Conservation (phyloP, 2,888 invertebrate genomes). For the Netelia fuscicornis region DNA sequence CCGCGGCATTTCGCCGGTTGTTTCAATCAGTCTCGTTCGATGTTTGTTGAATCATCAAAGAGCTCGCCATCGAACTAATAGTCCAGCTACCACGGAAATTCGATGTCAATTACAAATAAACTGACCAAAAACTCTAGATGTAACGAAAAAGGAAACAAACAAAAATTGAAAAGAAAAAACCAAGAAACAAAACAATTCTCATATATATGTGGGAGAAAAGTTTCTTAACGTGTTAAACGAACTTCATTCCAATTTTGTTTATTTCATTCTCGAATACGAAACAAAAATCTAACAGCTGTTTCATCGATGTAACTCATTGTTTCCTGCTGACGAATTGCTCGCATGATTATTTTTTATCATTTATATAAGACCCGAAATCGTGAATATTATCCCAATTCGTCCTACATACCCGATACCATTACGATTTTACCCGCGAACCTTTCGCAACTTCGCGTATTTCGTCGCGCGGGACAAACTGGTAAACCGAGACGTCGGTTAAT, state of each 20-base stretch:
- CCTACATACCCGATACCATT: too few relatives aligned
- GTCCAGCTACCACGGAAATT: background rate
- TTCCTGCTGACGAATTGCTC: too few relatives aligned
- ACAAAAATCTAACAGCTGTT: background rate
- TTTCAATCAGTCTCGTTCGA: slow-evolving; percentile 19
- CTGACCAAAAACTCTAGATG: background rate
- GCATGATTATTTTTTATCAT: too few relatives aligned
- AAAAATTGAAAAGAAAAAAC: background rate
- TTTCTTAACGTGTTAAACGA: background rate
- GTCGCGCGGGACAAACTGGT: too few relatives aligned
- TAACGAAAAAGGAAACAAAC: background rate
- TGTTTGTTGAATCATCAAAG: slow-evolving; percentile 31
- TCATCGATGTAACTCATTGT: too few relatives aligned
- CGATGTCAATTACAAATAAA: slow-evolving; percentile 1
- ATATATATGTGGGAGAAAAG: background rate
- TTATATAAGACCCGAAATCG: too few relatives aligned
- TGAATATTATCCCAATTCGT: too few relatives aligned
- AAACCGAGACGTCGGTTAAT: too few relatives aligned
- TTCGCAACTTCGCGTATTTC: too few relatives aligned
- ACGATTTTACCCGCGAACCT: too few relatives aligned
- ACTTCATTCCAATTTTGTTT: background rate
- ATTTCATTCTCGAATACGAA: background rate
- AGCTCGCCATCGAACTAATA: background rate
- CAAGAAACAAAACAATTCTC: background rate
- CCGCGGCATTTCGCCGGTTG: slow-evolving; percentile 33